Evolutionary conservation across 1,140 invertebrate genomes (phyloP), one percentile per base, ranked within the genome.

Genomic region (Temnothorax longispinosus): DNA sequence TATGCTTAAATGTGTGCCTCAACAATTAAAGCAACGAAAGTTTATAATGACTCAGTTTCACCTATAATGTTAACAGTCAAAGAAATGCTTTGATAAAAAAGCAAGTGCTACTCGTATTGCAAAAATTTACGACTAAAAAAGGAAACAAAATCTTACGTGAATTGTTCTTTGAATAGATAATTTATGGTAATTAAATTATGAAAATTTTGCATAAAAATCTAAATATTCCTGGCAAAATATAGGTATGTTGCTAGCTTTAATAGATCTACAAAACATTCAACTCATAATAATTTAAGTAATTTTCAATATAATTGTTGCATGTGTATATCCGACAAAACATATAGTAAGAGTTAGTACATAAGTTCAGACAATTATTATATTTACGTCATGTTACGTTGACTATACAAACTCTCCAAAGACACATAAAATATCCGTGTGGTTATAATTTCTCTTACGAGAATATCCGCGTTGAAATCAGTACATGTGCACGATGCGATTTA

Each of bases 391-490:
- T 58, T 75, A 58, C 35, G 3, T 76, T 13, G n/a, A 6, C 13
- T 65, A 47, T 60, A n/a, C 71, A 56, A 54, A 69, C 10, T 41
- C n/a, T 69, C 5, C 6, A 69, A 56, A 69, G 47, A 11, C 7
- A 69, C 32, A 80, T 69, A 71, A 81, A n/a, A 80, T 38, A 71
- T 69, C 11, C 21, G 35, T 18, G 10, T 6, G 15, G 10, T 5
- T 74, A 65, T 74, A 54, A 75, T 88, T 74, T 38, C 35, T 74
- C 15, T 67, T 15, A 50, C 44, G 15, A 88, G n/a, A 47, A 69
- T 76, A 62, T 84, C 54, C 18, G 41, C 47, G 52, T 65, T 74
- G 13, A 41, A 72, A 58, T 41, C 27, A 27, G 27, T 27, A 27
- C 27, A 27, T 72, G 44, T 15, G 18, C 18, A 47, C 27, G 10